Evolutionary conservation across 1,140 invertebrate species (phyloP).

Genomic region (Formica selysi): DNA sequence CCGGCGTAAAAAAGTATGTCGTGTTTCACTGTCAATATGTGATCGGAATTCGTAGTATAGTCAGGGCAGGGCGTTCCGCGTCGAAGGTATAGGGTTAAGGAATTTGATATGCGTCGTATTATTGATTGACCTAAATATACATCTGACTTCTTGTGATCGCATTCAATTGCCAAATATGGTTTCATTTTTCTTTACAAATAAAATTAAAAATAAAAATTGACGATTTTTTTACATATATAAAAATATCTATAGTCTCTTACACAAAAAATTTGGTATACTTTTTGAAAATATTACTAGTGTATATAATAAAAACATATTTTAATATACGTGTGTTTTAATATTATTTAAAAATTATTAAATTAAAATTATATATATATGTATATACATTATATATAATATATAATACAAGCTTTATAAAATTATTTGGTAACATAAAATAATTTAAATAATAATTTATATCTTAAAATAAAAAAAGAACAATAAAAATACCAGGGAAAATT

Average conservation of each 20-base stretch:
- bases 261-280: too few species aligned
- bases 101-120: conserved; percentile 19
- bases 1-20: conserved; percentile 33
- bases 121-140: conserved; percentile 36
- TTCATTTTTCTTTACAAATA: not conserved
- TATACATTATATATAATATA: too few species aligned
- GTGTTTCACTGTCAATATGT: conserved; percentile 2
- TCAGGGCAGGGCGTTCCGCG: not conserved
- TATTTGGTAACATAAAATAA: too few species aligned
- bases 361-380: too few species aligned
- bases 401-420: too few species aligned
- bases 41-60: conserved; percentile 16
- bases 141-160: conserved; percentile 10
- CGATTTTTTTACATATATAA: not conserved
- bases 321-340: too few species aligned
- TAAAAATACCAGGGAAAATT: conserved; percentile 36
- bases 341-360: too few species aligned
- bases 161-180: not conserved
- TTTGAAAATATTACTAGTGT: too few species aligned
- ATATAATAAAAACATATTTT: too few species aligned
- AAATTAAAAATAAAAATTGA: too few species aligned
- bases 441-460: not conserved
- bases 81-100: conserved; percentile 16
- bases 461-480: not conserved
- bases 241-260: not conserved